Evolutionary conservation across 1,140 invertebrate genomes (phyloP).

Genomic region (Caenorhabditis brenneri): DNA sequence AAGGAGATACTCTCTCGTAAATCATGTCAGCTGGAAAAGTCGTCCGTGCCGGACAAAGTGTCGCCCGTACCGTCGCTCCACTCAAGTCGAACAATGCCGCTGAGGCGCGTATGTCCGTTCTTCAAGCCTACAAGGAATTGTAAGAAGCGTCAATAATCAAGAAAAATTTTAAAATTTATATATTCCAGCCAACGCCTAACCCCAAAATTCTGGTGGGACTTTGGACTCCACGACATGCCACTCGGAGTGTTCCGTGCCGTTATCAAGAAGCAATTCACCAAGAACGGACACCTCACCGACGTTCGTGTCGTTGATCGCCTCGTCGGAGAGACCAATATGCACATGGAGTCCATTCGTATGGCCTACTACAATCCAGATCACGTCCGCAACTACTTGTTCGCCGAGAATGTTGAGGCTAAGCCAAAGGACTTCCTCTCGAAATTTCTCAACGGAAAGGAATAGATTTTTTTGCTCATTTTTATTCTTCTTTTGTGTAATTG

Average conservation of each 20-base stretch:
- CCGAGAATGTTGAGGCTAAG: conserved; percentile 67
- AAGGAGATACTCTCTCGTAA: conserved; percentile 52
- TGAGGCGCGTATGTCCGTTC: conserved; percentile 59
- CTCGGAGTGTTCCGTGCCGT: conserved; percentile 66
- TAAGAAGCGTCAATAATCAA: conserved; percentile 44
- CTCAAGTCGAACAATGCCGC: conserved; percentile 54
- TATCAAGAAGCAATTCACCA: conserved; percentile 66
- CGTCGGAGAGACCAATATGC: conserved; percentile 65
- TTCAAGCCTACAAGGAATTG: conserved; percentile 62
- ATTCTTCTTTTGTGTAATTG: conserved; percentile 6
- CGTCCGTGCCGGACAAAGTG: conserved; percentile 30
- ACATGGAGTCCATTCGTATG: conserved; percentile 62
- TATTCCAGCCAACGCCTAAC: conserved; percentile 65
- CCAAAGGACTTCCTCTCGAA: conserved; percentile 68
- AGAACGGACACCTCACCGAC: conserved; percentile 64
- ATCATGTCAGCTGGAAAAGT: conserved; percentile 40
- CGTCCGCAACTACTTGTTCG: conserved; percentile 65
- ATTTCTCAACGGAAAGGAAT: conserved; percentile 63
- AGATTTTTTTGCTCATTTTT: conserved; percentile 12
- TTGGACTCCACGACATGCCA: conserved; percentile 62
- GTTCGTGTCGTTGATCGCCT: conserved; percentile 65
- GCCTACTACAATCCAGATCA: conserved; percentile 66
- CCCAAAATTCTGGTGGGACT: conserved; percentile 67
- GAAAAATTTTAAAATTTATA: neutral
- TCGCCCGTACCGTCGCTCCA: conserved; percentile 57